Conservation (phyloP, 2,113 vertebrate species). For the Chelonoidis abingdonii region DNA sequence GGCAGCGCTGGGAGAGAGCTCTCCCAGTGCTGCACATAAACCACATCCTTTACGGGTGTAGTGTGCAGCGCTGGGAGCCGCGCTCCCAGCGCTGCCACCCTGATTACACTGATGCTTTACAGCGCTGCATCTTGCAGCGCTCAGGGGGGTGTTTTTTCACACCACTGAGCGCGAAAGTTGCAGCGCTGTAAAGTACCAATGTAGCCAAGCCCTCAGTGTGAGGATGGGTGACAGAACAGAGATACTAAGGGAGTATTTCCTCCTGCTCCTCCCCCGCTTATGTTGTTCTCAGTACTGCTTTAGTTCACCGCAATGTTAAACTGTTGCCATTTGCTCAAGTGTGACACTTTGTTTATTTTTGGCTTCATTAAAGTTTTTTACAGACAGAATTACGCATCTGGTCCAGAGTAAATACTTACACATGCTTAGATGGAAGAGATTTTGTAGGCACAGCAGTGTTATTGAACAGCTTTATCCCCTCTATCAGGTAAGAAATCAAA, state of each 20-base stretch:
- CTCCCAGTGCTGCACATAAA: no score
- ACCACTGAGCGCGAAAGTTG: no score
- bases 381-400: constrained; percentile 68
- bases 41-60: no score
- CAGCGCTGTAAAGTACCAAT: no score
- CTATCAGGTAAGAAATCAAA: constrained; percentile 77
- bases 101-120: no score
- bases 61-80: no score
- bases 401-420: constrained; percentile 77
- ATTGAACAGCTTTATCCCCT: constrained; percentile 79
- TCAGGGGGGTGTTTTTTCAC: no score
- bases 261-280: neutral
- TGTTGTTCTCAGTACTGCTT: neutral
- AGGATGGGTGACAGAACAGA: neutral
- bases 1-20: no score
- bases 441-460: constrained; percentile 56
- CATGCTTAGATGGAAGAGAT: constrained; percentile 82
- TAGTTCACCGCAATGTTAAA: neutral
- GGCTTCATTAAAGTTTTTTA: constrained; percentile 69
- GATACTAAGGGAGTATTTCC: neutral
- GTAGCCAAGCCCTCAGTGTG: neutral
- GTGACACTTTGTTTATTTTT: constrained; percentile 18
- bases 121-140: no score
- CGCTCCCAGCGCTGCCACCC: no score
- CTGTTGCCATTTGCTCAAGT: neutral